Conservation (phyloP, 2,113 vertebrate species). For the Oenanthe oenanthe region DNA sequence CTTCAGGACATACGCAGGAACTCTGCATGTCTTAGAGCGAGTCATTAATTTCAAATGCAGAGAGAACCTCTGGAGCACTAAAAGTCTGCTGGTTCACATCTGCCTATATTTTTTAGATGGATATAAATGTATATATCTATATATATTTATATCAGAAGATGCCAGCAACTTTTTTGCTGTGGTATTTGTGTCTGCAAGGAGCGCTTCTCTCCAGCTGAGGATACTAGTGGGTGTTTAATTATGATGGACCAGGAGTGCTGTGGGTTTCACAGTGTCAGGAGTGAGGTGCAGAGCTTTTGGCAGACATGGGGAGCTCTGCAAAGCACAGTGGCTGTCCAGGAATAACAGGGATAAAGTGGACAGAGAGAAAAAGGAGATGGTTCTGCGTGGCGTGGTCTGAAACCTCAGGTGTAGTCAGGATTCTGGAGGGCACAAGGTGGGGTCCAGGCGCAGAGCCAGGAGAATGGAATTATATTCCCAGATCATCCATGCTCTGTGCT, state of each 20-base stretch:
- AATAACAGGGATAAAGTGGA: fast-evolving
- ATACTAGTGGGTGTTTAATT: fast-evolving
- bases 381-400: fast-evolving
- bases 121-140: neutral
- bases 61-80: neutral
- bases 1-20: neutral
- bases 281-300: neutral
- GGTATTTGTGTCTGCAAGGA: neutral
- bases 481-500: fast-evolving
- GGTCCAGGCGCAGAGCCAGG: fast-evolving
- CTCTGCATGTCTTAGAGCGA: neutral
- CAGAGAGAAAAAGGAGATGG: fast-evolving
- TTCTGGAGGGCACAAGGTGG: fast-evolving
- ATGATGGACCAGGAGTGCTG: fast-evolving
- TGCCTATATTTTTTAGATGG: neutral
- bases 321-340: fast-evolving
- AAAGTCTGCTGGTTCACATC: neutral
- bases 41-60: neutral
- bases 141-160: neutral
- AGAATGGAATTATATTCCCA: neutral
- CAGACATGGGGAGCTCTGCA: fast-evolving
- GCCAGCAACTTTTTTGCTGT: neutral
- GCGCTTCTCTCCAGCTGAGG: neutral
- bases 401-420: neutral
- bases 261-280: neutral